Percentiles rank a stretch among this genome's conserved stretches.
Conservation (phyloP, 2,797 vertebrate species). For the Sebastes aleutianus region DNA sequence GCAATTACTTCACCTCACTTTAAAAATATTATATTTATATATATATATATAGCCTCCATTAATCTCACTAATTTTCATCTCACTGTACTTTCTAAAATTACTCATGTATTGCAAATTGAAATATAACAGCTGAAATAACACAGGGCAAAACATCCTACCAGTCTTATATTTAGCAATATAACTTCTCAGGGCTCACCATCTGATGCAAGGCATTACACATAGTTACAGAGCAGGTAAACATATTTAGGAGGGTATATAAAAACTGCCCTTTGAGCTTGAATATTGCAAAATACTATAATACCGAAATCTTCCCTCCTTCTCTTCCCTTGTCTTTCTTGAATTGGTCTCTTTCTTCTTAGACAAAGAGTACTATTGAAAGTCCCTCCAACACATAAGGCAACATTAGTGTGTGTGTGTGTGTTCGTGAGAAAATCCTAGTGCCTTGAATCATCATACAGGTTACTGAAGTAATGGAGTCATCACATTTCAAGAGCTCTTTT, state of each 20-base stretch:
- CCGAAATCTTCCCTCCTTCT: background rate
- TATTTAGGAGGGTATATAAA: slow-evolving; percentile 8
- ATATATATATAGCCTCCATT: background rate
- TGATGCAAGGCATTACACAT: slow-evolving; percentile 16
- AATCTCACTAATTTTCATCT: slow-evolving; percentile 2
- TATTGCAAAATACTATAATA: background rate
- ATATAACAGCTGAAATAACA: background rate
- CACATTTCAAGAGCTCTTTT: background rate
- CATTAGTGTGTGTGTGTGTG: background rate
- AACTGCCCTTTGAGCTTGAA: slow-evolving; percentile 8
- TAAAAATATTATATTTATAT: background rate
- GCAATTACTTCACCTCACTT: slow-evolving; percentile 2
- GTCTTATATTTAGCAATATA: background rate
- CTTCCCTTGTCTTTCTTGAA: background rate
- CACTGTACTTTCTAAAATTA: slow-evolving; percentile 12
- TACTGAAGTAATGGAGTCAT: background rate
- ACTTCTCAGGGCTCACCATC: slow-evolving; percentile 7
- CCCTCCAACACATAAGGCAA: background rate
- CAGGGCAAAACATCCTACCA: background rate
- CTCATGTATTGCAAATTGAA: slow-evolving; percentile 13
- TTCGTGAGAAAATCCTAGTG: background rate
- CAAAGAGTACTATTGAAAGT: background rate
- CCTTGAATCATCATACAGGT: background rate
- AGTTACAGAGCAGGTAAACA: slow-evolving; percentile 28
- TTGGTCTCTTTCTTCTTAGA: background rate